Evolutionary conservation across 1,140 invertebrate genomes (phyloP), one percentile per base, ranked within the genome.

Genomic region (Diabrotica virgifera): DNA sequence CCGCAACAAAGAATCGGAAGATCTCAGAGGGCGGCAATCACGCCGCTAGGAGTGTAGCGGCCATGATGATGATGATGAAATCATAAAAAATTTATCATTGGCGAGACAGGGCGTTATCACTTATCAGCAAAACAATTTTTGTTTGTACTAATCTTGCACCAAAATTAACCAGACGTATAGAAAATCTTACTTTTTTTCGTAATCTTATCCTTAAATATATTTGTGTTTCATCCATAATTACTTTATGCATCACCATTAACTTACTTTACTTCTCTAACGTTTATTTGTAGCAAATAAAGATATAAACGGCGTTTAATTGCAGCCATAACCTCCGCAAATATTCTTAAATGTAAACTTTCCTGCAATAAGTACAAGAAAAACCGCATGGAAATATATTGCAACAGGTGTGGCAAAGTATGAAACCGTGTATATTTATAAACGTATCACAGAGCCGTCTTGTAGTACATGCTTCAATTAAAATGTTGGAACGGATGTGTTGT

Each of bases 401-500:
- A 36, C 55, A 57, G 55, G 55, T 57, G 55, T 57, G 36, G 55
- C 36, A 11, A 55, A 35, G n/a, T 57, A 57, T 57, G 55, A 36
- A 57, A 12, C 10, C 13, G 13, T 36, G 36, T 57, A n/a, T 57
- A 57, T 57, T 57, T 57, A 57, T 55, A 55, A 14, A 36, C 12
- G 12, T 36, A 57, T 36, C 55, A 57, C 55, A n/a, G 55, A 7
- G 36, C n/a, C 36, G 24, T 57, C 36, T 57, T 57, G 55, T 57
- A 37, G 12, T 57, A 40, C 55, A 57, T 57, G 35, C n/a, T 36
- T 57, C 55, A 57, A 57, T 57, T 57, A 12, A 57, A 40, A 57
- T 36, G 55, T 57, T 57, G 24, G 36, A 57, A 57, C 24, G 55
- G 40, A 46, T 46, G 40, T 46, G 40, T 46, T 46, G 40, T 46